Evolutionary conservation across 1,140 invertebrate genomes (phyloP).

Genomic region (Melitaea cinxia): DNA sequence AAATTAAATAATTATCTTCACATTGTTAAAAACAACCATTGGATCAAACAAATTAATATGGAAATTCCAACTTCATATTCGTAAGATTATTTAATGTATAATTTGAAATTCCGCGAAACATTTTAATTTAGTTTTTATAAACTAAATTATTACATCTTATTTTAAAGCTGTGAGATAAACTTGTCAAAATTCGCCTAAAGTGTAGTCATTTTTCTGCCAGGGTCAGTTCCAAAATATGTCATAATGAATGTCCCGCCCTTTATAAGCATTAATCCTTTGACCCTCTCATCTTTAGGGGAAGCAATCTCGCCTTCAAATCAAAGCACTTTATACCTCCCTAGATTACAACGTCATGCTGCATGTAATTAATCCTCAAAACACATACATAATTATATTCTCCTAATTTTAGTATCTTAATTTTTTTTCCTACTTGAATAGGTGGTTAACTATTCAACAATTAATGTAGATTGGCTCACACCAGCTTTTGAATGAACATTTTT

Average conservation of each 20-base stretch:
- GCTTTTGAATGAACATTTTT: no score
- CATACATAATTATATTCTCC: not conserved
- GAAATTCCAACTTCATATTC: not conserved
- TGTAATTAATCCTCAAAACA: not conserved
- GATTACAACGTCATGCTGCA: slow-evolving; percentile 26
- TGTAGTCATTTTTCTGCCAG: slow-evolving; percentile 30
- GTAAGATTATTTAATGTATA: not conserved
- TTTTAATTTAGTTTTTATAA: not conserved
- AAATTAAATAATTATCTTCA: not conserved
- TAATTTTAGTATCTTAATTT: not conserved
- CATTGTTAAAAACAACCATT: not conserved
- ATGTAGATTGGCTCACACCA: no score
- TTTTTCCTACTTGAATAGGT: no score
- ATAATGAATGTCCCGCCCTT: slow-evolving; percentile 53
- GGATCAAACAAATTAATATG: not conserved
- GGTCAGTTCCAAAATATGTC: slow-evolving; percentile 46
- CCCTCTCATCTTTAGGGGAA: slow-evolving; percentile 43
- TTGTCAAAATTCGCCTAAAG: slow-evolving; percentile 14
- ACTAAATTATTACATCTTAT: not conserved
- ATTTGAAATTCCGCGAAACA: not conserved
- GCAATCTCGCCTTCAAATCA: slow-evolving; percentile 42
- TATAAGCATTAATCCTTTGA: slow-evolving; percentile 51
- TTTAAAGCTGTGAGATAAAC: slow-evolving; percentile 35
- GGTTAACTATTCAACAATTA: no score
- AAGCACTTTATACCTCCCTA: slow-evolving; percentile 34